A percentile compares a stretch with the other conserved stretches of the same genome.
Conservation (phyloP, 2,113 vertebrate genomes). For the Stegostoma tigrinum region DNA sequence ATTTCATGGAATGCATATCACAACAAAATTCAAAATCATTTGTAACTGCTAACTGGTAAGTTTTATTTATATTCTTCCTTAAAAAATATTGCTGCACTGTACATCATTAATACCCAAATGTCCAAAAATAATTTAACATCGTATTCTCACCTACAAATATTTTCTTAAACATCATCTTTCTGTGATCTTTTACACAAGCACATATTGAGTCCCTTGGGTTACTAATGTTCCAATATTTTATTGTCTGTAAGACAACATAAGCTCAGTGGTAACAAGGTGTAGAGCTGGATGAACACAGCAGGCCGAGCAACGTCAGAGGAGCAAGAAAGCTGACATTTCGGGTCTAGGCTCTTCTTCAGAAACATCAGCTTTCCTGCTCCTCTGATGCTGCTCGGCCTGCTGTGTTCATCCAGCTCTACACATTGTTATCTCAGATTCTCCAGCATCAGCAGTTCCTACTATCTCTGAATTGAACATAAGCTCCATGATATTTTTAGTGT, state of each 20-base stretch:
- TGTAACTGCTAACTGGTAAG: background rate
- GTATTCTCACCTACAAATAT: background rate
- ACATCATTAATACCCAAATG: background rate
- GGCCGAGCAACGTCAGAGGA: too few relatives aligned
- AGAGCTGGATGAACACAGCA: too few relatives aligned
- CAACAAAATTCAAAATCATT: background rate
- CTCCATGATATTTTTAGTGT: background rate
- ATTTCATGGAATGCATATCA: too few relatives aligned
- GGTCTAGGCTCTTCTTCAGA: too few relatives aligned
- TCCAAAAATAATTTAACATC: background rate
- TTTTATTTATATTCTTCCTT: background rate
- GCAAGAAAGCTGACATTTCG: too few relatives aligned
- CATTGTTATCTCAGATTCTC: too few relatives aligned
- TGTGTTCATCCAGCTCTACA: too few relatives aligned
- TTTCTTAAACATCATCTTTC: background rate
- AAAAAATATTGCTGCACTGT: background rate
- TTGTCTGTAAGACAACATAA: background rate
- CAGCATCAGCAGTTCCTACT: too few relatives aligned
- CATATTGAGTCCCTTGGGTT: background rate
- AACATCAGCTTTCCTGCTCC: too few relatives aligned
- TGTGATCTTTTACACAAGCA: background rate
- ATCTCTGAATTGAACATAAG: too few relatives aligned
- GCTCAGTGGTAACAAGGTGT: background rate
- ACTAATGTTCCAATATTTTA: background rate
- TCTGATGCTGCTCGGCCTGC: too few relatives aligned